A percentile compares a stretch with the other conserved stretches of the same genome.
These are phyloP conservation scores for Metallyticus violacea DNA, from an alignment of 2,888 invertebrate species.

Conservation along the genomic window DNA sequence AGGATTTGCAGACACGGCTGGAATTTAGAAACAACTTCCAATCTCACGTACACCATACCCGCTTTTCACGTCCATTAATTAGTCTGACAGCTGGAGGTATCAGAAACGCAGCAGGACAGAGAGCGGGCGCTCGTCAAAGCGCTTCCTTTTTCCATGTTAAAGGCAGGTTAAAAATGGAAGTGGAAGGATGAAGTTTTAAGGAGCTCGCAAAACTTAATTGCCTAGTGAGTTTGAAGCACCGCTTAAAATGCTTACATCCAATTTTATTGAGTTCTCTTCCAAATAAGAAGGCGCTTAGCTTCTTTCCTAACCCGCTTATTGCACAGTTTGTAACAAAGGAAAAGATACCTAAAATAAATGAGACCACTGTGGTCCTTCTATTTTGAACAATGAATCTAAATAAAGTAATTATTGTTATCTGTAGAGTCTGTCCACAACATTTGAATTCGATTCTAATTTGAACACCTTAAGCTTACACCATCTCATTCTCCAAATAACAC, in stretches of 20 bases:
- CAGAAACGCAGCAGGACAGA: not conserved
- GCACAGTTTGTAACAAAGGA: not conserved
- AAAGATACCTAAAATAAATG: not conserved
- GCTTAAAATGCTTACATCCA: not conserved
- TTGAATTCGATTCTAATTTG: no score
- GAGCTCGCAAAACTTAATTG: not conserved
- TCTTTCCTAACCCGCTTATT: not conserved
- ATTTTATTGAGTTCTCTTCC: not conserved
- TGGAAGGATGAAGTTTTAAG: not conserved
- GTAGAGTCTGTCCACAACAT: no score
- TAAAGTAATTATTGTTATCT: no score
- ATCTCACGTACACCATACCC: no score
- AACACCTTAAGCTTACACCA: no score
- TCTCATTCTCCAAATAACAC: no score
- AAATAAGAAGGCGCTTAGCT: not conserved
- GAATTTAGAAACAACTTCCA: no score
- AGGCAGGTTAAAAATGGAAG: not conserved
- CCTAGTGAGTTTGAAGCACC: not conserved
- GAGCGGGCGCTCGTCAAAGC: not conserved
- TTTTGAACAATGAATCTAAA: no score
- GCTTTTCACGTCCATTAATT: not conserved
- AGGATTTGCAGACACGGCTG: no score
- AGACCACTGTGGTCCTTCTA: no score
- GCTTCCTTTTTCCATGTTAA: not conserved
- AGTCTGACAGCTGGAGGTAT: not conserved